Conservation (phyloP, 2,888 invertebrate genomes). For the Arctia plantaginis region DNA sequence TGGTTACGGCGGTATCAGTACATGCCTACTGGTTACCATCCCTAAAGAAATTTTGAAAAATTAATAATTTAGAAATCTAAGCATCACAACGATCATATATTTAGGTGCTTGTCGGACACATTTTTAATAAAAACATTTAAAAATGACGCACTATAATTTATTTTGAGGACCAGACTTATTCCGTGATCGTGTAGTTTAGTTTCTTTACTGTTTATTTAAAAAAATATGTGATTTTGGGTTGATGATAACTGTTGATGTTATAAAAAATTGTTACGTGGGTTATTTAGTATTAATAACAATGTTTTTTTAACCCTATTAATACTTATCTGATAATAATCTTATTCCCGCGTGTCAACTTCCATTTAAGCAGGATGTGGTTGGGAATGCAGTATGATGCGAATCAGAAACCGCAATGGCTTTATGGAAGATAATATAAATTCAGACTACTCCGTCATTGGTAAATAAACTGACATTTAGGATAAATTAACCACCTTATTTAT, state of each 20-base stretch:
- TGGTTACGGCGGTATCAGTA: no score
- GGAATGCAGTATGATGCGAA: not conserved
- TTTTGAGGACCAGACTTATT: no score
- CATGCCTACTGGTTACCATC: no score
- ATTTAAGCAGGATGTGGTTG: conserved; percentile 18
- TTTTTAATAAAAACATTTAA: no score
- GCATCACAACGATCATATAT: no score
- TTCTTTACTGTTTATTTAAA: no score
- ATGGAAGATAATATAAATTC: conserved; percentile 6
- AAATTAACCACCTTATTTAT: not conserved
- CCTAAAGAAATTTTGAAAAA: no score
- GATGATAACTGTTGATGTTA: not conserved
- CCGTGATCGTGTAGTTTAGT: no score
- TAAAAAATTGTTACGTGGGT: not conserved
- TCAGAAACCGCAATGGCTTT: conserved; percentile 15
- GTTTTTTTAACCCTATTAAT: not conserved
- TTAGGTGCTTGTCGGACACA: no score
- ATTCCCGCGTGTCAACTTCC: conserved; percentile 18
- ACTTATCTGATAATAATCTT: not conserved
- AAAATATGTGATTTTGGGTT: no score
- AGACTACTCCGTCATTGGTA: not conserved
- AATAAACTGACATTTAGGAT: not conserved
- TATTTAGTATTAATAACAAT: not conserved
- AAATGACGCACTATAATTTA: no score
- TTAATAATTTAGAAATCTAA: no score